Percentiles rank a stretch among this genome's conserved stretches.
These are phyloP conservation scores for Carcharodon carcharias DNA, from an alignment of 2,797 vertebrate species.

Conservation along the genomic window DNA sequence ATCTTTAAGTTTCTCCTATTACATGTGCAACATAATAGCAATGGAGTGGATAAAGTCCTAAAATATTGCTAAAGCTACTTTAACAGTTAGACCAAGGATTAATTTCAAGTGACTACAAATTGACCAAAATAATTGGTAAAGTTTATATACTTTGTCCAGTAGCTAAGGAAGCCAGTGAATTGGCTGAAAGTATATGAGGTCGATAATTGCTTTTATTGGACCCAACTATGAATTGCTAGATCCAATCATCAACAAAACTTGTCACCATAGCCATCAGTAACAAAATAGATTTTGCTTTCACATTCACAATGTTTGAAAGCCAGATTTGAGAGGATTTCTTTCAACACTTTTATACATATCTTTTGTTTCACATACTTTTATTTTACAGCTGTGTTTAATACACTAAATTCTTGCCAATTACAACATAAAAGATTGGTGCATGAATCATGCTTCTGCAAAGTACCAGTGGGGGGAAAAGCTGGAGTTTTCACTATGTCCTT, in stretches of 20 bases:
- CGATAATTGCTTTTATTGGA: neutral
- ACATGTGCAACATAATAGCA: neutral
- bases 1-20: too few relatives aligned
- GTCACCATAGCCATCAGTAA: neutral
- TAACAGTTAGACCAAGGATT: neutral
- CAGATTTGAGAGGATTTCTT: neutral
- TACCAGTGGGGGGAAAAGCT: neutral
- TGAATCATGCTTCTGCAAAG: conserved; percentile 29
- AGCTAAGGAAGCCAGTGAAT: too few relatives aligned
- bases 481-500: conserved; percentile 20
- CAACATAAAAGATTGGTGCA: conserved; percentile 31
- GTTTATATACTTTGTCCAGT: neutral
- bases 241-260: too few relatives aligned
- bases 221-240: neutral
- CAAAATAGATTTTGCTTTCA: neutral
- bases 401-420: conserved; percentile 36
- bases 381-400: conserved; percentile 35
- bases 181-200: neutral
- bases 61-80: neutral
- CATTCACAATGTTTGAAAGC: neutral
- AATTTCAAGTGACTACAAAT: neutral
- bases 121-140: too few relatives aligned
- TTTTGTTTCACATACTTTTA: conserved; percentile 11
- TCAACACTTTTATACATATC: neutral
- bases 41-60: neutral